phyloP scores from a whole-genome alignment of 2,888 invertebrate genomes.

The Melinopterus prodromus region DNA sequence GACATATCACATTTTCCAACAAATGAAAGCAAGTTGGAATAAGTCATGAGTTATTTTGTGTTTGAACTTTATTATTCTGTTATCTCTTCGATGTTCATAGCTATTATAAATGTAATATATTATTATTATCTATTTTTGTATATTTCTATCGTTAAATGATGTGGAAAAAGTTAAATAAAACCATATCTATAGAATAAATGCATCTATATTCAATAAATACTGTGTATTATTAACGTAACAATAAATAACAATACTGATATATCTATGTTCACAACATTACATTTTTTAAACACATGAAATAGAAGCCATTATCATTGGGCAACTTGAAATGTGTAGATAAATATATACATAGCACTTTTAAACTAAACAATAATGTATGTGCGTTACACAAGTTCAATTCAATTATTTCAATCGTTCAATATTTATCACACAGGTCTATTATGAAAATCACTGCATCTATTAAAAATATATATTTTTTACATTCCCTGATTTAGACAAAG shows the following conservation, averaged over 20 bases:
- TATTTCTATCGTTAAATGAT: too few relatives aligned
- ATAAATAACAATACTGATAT: background rate
- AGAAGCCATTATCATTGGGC: background rate
- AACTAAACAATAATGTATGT: background rate
- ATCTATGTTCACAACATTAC: background rate
- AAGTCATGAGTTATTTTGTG: too few relatives aligned
- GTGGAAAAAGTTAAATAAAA: background rate
- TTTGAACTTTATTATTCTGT: too few relatives aligned
- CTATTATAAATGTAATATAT: too few relatives aligned
- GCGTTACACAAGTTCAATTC: background rate
- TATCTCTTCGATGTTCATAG: too few relatives aligned
- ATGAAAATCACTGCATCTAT: background rate
- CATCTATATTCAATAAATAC: background rate
- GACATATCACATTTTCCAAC: too few relatives aligned
- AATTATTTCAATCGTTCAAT: background rate
- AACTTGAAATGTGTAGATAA: background rate
- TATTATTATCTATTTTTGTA: too few relatives aligned
- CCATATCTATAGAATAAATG: background rate
- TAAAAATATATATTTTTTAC: background rate
- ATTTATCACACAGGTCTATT: background rate
- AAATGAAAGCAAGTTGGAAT: too few relatives aligned
- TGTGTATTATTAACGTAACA: background rate
- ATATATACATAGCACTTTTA: background rate
- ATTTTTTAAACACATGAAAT: background rate
- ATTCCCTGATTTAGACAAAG: background rate